Percentiles rank a stretch among this genome's conserved stretches.
Evolutionary conservation across 2,888 invertebrate genomes (phyloP).

Genomic region (Lordiphosa andalusiaca): DNA sequence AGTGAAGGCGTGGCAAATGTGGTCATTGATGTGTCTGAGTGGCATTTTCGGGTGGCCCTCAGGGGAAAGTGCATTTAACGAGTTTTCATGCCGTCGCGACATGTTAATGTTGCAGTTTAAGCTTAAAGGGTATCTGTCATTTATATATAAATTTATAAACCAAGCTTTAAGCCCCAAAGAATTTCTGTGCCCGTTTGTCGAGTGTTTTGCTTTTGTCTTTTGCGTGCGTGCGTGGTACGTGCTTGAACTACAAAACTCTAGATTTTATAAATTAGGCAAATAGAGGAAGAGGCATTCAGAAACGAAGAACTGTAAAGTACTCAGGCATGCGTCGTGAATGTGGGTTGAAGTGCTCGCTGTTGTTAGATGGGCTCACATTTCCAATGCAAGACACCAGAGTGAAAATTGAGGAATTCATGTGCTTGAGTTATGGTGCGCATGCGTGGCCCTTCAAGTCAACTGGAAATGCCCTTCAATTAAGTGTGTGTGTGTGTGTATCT

Average conservation of each 20-base stretch:
- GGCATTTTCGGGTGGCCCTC: slow-evolving; percentile 31
- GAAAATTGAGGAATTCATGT: slow-evolving; percentile 59
- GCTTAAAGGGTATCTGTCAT: slow-evolving; percentile 28
- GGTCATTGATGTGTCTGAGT: slow-evolving; percentile 40
- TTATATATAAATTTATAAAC: slow-evolving; percentile 16
- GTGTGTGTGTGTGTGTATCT: slow-evolving; percentile 12
- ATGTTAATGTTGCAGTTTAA: slow-evolving; percentile 47
- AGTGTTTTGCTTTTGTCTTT: slow-evolving; percentile 39
- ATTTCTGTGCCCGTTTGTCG: slow-evolving; percentile 59
- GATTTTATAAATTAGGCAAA: slow-evolving; percentile 63
- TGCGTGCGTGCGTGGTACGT: slow-evolving; percentile 59
- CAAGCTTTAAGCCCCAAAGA: slow-evolving; percentile 35
- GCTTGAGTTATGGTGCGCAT: slow-evolving; percentile 69
- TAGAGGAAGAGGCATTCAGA: slow-evolving; percentile 30
- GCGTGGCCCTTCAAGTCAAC: slow-evolving; percentile 43
- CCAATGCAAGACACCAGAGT: slow-evolving; percentile 35
- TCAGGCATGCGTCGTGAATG: slow-evolving; percentile 21
- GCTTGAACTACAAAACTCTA: slow-evolving; percentile 66
- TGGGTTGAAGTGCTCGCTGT: slow-evolving; percentile 22
- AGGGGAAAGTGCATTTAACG: slow-evolving; percentile 39
- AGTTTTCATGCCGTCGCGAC: slow-evolving; percentile 55
- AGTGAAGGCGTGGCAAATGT: slow-evolving; percentile 19
- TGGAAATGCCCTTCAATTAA: slow-evolving; percentile 26
- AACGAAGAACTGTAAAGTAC: slow-evolving; percentile 3
- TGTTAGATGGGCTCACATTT: slow-evolving; percentile 41